Percentiles rank a stretch among this genome's conserved stretches.
phyloP scores from a whole-genome alignment of 2,797 vertebrate genomes.

The Sebastes cheni region DNA sequence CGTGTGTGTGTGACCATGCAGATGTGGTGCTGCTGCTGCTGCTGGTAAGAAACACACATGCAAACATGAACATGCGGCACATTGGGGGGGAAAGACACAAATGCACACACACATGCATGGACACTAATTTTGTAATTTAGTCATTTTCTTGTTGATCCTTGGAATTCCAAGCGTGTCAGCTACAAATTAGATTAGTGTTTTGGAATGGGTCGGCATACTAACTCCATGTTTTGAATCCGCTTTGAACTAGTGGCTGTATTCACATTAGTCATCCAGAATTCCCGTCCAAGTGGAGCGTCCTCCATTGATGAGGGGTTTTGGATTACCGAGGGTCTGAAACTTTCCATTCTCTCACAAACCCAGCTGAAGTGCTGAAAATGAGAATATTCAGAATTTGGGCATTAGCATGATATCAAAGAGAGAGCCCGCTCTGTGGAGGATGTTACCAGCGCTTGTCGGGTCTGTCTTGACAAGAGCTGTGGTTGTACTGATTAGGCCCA shows the following conservation, averaged over 20 bases:
- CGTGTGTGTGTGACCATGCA: constrained; percentile 91
- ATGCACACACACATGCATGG: not conserved
- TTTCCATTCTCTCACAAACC: constrained; percentile 23
- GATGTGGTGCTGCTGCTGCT: constrained; percentile 91
- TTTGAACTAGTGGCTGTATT: constrained; percentile 22
- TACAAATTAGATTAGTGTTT: constrained; percentile 46
- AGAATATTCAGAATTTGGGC: constrained; percentile 25
- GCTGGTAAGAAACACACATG: constrained; percentile 82
- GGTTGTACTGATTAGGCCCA: constrained; percentile 64
- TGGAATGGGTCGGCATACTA: not conserved
- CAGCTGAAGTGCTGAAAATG: constrained; percentile 18
- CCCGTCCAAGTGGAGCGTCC: constrained; percentile 7
- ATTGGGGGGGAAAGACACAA: not conserved
- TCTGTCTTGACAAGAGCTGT: constrained; percentile 47
- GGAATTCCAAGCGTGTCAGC: constrained; percentile 10
- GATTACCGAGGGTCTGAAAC: constrained; percentile 7
- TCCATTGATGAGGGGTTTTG: constrained; percentile 25
- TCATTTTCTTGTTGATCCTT: constrained; percentile 8
- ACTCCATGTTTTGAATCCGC: constrained; percentile 16
- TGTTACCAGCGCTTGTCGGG: constrained; percentile 28
- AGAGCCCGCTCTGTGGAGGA: constrained; percentile 45
- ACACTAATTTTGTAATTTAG: not conserved
- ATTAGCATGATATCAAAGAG: constrained; percentile 61
- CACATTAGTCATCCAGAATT: constrained; percentile 24
- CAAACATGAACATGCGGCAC: not conserved